A percentile compares a stretch with the other conserved stretches of the same genome.
Conservation (phyloP, 2,888 invertebrate species). For the Synergus umbraculus region DNA sequence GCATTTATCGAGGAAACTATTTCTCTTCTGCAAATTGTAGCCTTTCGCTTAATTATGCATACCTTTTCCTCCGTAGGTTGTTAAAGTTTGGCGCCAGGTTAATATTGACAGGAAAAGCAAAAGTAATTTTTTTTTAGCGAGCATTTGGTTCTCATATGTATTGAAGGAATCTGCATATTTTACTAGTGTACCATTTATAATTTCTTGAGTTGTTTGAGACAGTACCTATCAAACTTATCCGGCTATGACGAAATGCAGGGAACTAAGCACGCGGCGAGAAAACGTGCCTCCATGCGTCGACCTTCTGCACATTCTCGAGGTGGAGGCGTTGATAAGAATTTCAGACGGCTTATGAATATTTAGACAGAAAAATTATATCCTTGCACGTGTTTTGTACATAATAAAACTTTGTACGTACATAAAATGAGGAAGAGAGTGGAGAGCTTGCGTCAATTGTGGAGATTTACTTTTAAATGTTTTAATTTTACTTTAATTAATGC, state of each 20-base stretch:
- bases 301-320: background rate
- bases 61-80: background rate
- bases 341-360: background rate
- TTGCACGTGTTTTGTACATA: background rate
- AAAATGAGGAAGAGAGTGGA: background rate
- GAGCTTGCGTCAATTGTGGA: too few relatives aligned
- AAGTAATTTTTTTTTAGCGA: background rate
- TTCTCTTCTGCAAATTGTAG: constrained; percentile 8
- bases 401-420: background rate
- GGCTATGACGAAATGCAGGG: background rate
- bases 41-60: constrained; percentile 31
- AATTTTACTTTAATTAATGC: too few relatives aligned
- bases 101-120: background rate
- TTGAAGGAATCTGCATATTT: background rate
- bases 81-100: background rate
- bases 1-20: constrained; percentile 28
- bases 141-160: background rate
- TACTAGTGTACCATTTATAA: background rate
- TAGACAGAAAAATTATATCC: background rate
- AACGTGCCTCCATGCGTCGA: background rate
- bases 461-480: too few relatives aligned
- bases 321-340: background rate
- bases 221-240: background rate
- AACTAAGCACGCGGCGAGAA: background rate
- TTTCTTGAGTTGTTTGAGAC: background rate